Conservation (phyloP, 1,140 invertebrate species). For the Delia radicum region DNA sequence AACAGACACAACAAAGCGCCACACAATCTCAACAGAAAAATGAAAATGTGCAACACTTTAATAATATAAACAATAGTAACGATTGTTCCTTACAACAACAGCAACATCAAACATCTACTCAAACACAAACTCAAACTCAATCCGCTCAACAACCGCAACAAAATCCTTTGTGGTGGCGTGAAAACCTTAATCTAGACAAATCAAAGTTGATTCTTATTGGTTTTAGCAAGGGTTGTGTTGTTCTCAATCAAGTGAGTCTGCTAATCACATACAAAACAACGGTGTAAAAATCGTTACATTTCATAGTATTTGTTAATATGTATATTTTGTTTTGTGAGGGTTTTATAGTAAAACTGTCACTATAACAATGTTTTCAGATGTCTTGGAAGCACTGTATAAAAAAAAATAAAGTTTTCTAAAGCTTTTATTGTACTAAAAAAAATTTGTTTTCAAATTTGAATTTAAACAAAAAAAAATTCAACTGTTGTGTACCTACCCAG, state of each 20-base stretch:
- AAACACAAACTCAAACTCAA: too few relatives aligned
- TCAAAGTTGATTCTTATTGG: conserved; percentile 69
- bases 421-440: too few relatives aligned
- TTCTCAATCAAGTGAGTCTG: conserved; percentile 74
- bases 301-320: conserved; percentile 23
- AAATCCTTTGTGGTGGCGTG: conserved; percentile 57
- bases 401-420: too few relatives aligned
- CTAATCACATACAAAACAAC: conserved; percentile 29
- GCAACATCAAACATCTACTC: conserved; percentile 25
- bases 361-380: too few relatives aligned
- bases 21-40: conserved; percentile 38
- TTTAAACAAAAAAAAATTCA: too few relatives aligned
- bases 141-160: conserved; percentile 31
- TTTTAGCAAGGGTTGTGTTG: conserved; percentile 91
- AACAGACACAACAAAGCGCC: conserved; percentile 27
- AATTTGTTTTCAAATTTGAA: too few relatives aligned
- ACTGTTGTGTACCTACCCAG: too few relatives aligned
- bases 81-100: conserved; percentile 31
- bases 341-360: too few relatives aligned
- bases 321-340: not conserved
- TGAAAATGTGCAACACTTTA: conserved; percentile 39
- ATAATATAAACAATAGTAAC: conserved; percentile 38
- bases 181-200: conserved; percentile 58
- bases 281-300: conserved; percentile 48
- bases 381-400: too few relatives aligned